Evolutionary conservation across 2,113 vertebrate genomes (phyloP).

Genomic region (Sebastes schlegelii): DNA sequence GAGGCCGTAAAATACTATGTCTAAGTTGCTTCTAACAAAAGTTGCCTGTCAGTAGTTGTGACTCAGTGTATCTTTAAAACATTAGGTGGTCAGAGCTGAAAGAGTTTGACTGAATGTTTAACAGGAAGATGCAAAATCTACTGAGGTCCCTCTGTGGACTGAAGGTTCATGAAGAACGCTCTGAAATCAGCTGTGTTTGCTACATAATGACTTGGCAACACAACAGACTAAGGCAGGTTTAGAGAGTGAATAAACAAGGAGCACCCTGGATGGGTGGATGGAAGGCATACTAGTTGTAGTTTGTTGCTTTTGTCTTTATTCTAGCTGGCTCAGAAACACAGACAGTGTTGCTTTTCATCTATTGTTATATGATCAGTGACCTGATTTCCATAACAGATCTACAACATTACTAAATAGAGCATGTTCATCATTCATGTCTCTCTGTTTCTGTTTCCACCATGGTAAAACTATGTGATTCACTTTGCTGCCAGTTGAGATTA

Average conservation of each 20-base stretch:
- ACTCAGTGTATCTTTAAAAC: background rate
- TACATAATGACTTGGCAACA: background rate
- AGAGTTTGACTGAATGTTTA: background rate
- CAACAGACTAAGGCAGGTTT: background rate
- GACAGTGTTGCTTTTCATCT: slow-evolving; percentile 3
- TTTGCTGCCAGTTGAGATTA: slow-evolving; percentile 4
- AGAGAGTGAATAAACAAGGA: background rate
- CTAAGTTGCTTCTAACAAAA: slow-evolving; percentile 4
- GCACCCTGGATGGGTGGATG: background rate
- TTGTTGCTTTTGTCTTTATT: slow-evolving; percentile 5
- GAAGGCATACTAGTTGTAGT: background rate
- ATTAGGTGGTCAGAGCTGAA: background rate
- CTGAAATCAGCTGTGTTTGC: slow-evolving; percentile 4
- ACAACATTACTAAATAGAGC: slow-evolving; percentile 18
- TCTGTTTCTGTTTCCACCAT: background rate
- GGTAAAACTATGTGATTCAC: background rate
- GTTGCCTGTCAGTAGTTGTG: background rate
- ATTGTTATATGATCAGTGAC: slow-evolving; percentile 30
- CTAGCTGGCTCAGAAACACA: background rate
- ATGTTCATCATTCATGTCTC: background rate
- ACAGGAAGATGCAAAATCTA: background rate
- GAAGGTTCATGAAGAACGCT: background rate
- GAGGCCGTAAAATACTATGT: background rate
- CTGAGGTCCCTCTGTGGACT: background rate
- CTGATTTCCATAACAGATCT: slow-evolving; percentile 12